phyloP scores from a whole-genome alignment of 2,888 invertebrate genomes.

The Morpho deidamia region DNA sequence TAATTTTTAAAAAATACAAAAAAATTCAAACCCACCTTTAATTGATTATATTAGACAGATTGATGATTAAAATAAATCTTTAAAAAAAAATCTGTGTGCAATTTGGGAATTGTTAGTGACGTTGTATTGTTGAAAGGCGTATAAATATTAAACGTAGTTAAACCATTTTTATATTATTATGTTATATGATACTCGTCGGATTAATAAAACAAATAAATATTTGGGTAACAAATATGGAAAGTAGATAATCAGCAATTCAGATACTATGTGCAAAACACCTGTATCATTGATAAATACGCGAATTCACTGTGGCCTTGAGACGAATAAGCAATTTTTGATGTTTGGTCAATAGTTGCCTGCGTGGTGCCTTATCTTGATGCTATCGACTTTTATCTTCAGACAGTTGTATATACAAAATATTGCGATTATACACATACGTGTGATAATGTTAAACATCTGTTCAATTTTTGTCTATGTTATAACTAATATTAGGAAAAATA shows the following conservation, averaged over 20 bases:
- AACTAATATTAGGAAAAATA: too few relatives aligned
- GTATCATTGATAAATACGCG: conserved; percentile 3
- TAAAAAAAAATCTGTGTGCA: too few relatives aligned
- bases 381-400: conserved; percentile 51
- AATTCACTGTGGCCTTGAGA: conserved; percentile 6
- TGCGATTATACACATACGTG: conserved; percentile 22
- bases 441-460: conserved; percentile 8
- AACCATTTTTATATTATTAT: too few relatives aligned
- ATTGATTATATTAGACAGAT: too few relatives aligned
- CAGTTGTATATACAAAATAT: conserved; percentile 30
- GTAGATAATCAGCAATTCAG: not conserved
- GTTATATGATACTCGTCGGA: too few relatives aligned
- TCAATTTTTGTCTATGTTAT: conserved; percentile 8
- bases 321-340: not conserved
- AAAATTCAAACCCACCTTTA: not conserved
- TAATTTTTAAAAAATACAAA: too few relatives aligned
- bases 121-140: too few relatives aligned
- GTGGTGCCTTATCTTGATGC: conserved; percentile 42
- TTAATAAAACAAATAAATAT: too few relatives aligned
- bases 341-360: conserved; percentile 36
- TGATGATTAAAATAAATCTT: too few relatives aligned
- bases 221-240: not conserved
- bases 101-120: too few relatives aligned
- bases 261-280: not conserved
- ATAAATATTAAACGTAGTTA: too few relatives aligned